Conservation (phyloP, 2,113 vertebrate genomes). For the Rissa tridactyla region DNA sequence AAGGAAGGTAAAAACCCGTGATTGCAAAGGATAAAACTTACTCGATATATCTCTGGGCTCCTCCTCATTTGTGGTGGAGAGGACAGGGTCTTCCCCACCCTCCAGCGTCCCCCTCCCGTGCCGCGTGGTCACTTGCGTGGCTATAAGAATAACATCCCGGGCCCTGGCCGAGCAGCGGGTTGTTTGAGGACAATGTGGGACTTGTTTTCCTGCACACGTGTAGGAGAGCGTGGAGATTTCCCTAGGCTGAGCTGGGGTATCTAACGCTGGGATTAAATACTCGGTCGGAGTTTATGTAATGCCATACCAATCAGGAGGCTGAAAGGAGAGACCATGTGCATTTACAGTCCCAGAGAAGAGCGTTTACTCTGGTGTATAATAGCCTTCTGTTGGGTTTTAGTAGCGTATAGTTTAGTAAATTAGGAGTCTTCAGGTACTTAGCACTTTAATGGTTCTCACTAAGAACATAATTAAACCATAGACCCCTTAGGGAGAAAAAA, state of each 20-base stretch:
- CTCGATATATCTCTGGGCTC: background rate
- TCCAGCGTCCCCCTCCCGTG: fast-evolving
- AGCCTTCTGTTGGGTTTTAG: slow-evolving; percentile 64
- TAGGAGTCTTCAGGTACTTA: slow-evolving; percentile 67
- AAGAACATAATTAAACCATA: slow-evolving; percentile 67
- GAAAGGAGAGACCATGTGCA: background rate
- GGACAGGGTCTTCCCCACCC: background rate
- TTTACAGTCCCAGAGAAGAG: slow-evolving; percentile 51
- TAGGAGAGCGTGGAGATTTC: slow-evolving; percentile 6
- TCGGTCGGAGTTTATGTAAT: background rate
- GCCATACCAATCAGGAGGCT: background rate
- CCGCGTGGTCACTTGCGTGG: fast-evolving
- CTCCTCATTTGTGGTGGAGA: background rate
- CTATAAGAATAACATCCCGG: background rate
- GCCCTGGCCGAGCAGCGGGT: background rate
- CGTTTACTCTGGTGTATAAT: slow-evolving; percentile 24
- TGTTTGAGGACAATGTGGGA: slow-evolving; percentile 10
- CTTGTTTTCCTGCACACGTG: background rate
- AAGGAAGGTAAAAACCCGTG: background rate
- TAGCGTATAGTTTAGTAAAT: slow-evolving; percentile 55
- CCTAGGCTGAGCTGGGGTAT: background rate
- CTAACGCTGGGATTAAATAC: background rate
- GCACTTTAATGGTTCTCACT: slow-evolving; percentile 69
- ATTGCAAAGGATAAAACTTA: background rate
- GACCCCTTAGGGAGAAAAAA: slow-evolving; percentile 55